Evolutionary conservation across 2,797 vertebrate species (phyloP), one percentile per base, ranked within the genome.

Genomic region (Cuniculus paca): DNA sequence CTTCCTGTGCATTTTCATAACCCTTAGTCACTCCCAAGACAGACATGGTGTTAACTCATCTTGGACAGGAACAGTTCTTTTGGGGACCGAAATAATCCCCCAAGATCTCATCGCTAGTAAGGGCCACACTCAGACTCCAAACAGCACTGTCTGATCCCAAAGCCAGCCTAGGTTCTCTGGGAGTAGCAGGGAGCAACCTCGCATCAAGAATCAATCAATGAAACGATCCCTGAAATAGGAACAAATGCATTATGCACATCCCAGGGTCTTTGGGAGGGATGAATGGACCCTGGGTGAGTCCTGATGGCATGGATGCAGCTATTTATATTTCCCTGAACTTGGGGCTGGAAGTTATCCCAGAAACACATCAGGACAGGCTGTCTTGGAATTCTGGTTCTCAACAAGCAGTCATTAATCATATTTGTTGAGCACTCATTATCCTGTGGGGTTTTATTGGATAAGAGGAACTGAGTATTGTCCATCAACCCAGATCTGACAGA

Each of bases 231-330:
- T 28, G 11, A 42, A 31, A 14, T 19, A 42, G 56, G 22, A 75
- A 28, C 0, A 10, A 48, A n/a, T n/a, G 4, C 3, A 20, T 24
- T 1, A n/a, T 9, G 26, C 26, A 42, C 58, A 12, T 31, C 58
- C 34, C 0, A 3, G 61, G 22, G 26, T 68, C 22, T 34, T 68
- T 9, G 10, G 1, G n/a, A 58, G 28, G n/a, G 39, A 7, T 28
- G 65, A 78, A 13, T 11, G 48, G 22, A 28, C n/a, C 31, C 7
- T 0, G 11, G 39, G 28, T 6, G 54, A 4, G 11, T 24, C 19
- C 63, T 1, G 2, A 22, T 0, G 42, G 20, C 20, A 0, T 1
- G 31, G n/a, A 4, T 1, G 31, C 34, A 20, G 16, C 58, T 54
- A 1, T 6, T 19, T 36, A 26, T 31, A 4, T 6, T n/a, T 36